Evolutionary conservation across 2,797 vertebrate genomes (phyloP).

Genomic region (Parauchenoglanis ngamensis): DNA sequence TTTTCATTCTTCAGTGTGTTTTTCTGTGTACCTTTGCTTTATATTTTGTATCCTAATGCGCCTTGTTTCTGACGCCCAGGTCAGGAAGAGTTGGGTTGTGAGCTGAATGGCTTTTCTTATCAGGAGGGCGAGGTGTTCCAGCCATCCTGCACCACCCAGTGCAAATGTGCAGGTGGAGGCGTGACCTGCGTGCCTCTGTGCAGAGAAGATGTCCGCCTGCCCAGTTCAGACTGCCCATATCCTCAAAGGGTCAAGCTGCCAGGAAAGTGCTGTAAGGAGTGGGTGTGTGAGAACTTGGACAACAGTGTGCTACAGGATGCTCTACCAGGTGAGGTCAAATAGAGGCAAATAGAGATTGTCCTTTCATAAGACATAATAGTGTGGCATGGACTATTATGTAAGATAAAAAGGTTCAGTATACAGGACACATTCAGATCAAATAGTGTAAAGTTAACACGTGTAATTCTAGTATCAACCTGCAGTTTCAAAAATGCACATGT

Average conservation of each 20-base stretch:
- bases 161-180: slow-evolving; percentile 83
- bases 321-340: slow-evolving; percentile 69
- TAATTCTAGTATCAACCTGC: neutral
- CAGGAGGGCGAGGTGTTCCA: slow-evolving; percentile 87
- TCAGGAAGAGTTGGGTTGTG: slow-evolving; percentile 79
- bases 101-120: slow-evolving; percentile 82
- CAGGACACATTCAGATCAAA: neutral
- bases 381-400: neutral
- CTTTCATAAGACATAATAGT: neutral
- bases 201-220: slow-evolving; percentile 76
- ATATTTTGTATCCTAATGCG: neutral
- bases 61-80: slow-evolving; percentile 67
- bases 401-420: neutral
- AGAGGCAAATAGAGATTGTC: neutral
- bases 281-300: slow-evolving; percentile 84
- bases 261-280: slow-evolving; percentile 91
- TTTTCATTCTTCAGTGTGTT: neutral
- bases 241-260: slow-evolving; percentile 80
- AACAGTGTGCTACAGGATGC: slow-evolving; percentile 70
- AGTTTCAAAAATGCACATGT: neutral
- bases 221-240: slow-evolving; percentile 83
- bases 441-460: neutral
- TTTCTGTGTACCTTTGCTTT: neutral
- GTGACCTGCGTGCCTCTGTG: slow-evolving; percentile 85
- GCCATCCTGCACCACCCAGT: slow-evolving; percentile 84